Evolutionary conservation across 2,797 vertebrate species (phyloP).

Genomic region (Bovichtus diacanthus): DNA sequence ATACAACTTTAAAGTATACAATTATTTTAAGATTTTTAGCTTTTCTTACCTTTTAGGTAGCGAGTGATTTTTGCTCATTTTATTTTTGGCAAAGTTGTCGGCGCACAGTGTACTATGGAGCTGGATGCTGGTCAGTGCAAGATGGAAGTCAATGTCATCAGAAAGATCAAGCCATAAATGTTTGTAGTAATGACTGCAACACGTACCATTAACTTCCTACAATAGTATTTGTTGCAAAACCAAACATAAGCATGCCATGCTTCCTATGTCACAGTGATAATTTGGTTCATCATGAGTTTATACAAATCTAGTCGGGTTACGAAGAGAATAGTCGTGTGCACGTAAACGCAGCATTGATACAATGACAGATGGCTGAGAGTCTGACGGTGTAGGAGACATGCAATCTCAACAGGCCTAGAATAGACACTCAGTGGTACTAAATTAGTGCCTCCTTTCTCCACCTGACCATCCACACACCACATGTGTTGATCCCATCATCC

Average conservation of each 20-base stretch:
- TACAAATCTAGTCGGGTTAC: constrained; percentile 17
- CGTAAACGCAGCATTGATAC: constrained; percentile 50
- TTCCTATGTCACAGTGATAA: neutral
- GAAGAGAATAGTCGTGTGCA: constrained; percentile 22
- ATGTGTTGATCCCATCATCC: constrained; percentile 63
- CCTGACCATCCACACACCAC: constrained; percentile 61
- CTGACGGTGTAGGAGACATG: constrained; percentile 51
- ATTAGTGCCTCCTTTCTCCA: constrained; percentile 65
- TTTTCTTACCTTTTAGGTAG: too few relatives aligned
- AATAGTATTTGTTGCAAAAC: neutral
- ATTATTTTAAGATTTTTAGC: too few relatives aligned
- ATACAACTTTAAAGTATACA: too few relatives aligned
- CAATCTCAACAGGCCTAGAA: constrained; percentile 60
- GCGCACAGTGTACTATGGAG: neutral
- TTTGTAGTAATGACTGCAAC: neutral
- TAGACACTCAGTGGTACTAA: constrained; percentile 57
- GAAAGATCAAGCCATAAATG: neutral
- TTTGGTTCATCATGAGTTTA: constrained; percentile 10
- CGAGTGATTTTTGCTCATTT: neutral
- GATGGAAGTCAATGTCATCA: neutral
- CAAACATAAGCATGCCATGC: neutral
- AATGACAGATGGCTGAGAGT: constrained; percentile 52
- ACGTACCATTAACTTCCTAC: neutral
- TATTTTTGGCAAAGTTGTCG: neutral
- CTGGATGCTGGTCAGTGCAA: neutral